Base-by-base conservation (phyloP, 1,140 invertebrate species). In the Hermetia illucens region DNA sequence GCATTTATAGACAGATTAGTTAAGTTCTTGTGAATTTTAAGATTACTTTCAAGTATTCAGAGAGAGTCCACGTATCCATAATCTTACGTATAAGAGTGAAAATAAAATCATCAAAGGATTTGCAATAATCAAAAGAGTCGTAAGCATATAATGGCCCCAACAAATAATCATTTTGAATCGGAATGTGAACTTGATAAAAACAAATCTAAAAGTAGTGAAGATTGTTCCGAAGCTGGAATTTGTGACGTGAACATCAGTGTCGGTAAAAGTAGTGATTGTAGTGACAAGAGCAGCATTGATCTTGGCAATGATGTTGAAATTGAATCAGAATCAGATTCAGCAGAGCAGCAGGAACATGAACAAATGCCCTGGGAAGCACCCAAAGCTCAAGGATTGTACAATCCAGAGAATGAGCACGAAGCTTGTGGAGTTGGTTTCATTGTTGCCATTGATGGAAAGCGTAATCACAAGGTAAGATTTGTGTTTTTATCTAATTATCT, bases 341-440 rank as follows among this genome's bases (percentile, higher is more conserved):
- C 8, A 27, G n/a, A 27, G 8, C 9, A 46, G 48, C 16, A 46
- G 47, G 13, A 51, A 44, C 31, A 33, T 21, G 40, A 53, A 46
- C 54, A 52, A 31, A 70, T 70, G 67, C 68, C 69, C 50, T 72
- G 70, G 70, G 68, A 73, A 66, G 66, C 63, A 58, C 71, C 71
- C 49, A 52, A 54, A 47, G 69, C 71, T 61, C 74, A 84, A 70
- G 91, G 90, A 61, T 76, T 98, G 45, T 98, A 98, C 68, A 85
- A 95, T 68, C 92, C 93, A 31, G 71, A 73, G 46, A 77, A 82
- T 53, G 94, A 98, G 67, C 84, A 82, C 54, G 94, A 96, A 60
- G 90, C 93, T 43, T 98, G 95, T 56, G 95, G 95, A 42, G 95
- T 98, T 52, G 95, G 95, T 44, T 98, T 96, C 66, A 91, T 98